Percentiles rank a stretch among this genome's conserved stretches.
phyloP scores from a whole-genome alignment of 2,888 invertebrate genomes.

The Mongoloraphidia duomilia region DNA sequence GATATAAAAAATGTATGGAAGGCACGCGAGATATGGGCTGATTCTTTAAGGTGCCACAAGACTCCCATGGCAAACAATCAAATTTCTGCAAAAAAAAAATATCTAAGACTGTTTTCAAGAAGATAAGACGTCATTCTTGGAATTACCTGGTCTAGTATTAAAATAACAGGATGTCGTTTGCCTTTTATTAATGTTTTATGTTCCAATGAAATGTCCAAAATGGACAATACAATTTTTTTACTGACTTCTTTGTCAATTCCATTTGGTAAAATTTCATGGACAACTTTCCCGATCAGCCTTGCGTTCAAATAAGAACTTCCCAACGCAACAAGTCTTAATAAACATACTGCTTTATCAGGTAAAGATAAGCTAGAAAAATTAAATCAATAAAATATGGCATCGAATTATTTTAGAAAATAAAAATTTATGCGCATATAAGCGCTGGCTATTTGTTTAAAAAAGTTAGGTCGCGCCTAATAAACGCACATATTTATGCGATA shows the following conservation, averaged over 20 bases:
- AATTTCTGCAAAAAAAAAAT: conserved; percentile 37
- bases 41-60: conserved; percentile 44
- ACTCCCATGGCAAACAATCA: conserved; percentile 71
- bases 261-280: too few relatives aligned
- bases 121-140: background rate
- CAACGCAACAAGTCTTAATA: conserved; percentile 30
- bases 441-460: too few relatives aligned
- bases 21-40: conserved; percentile 62
- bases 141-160: conserved; percentile 54
- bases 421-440: background rate
- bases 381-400: conserved; percentile 1
- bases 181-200: conserved; percentile 30
- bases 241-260: conserved; percentile 24
- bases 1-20: conserved; percentile 51
- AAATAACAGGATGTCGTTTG: conserved; percentile 43
- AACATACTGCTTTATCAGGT: conserved; percentile 23
- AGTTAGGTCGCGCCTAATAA: background rate
- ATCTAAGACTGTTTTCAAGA: conserved; percentile 6
- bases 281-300: conserved; percentile 27
- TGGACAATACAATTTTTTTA: conserved; percentile 26
- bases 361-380: conserved; percentile 13
- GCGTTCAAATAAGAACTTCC: conserved; percentile 25
- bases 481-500: conserved; percentile 1
- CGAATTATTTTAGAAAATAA: conserved; percentile 24
- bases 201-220: conserved; percentile 28